Percentiles rank a stretch among this genome's conserved stretches.
These are phyloP conservation scores for Ethmia dodecea DNA, from an alignment of 2,888 invertebrate species.

Conservation along the genomic window DNA sequence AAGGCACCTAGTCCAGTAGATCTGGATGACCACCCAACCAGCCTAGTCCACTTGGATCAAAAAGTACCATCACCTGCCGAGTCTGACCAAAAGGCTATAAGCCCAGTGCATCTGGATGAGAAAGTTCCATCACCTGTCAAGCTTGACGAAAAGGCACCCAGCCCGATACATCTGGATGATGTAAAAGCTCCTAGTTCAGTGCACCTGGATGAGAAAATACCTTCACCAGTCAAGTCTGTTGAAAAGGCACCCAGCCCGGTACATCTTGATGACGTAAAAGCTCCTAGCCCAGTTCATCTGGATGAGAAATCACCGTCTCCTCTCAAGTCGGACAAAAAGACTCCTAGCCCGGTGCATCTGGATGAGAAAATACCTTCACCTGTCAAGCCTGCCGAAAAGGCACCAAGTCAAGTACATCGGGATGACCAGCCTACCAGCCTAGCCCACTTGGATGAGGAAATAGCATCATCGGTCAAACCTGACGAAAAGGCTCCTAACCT, in stretches of 20 bases:
- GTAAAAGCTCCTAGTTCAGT: slow-evolving; percentile 11
- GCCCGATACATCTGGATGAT: slow-evolving; percentile 6
- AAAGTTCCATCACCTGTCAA: slow-evolving; percentile 7
- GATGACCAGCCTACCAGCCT: slow-evolving; percentile 13
- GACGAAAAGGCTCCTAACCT: background rate
- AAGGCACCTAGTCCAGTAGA: slow-evolving; percentile 7
- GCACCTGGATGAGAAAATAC: slow-evolving; percentile 11
- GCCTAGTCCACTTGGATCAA: slow-evolving; percentile 8
- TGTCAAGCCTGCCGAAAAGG: slow-evolving; percentile 5
- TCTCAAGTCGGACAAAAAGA: slow-evolving; percentile 2
- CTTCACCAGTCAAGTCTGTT: background rate
- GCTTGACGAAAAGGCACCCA: slow-evolving; percentile 6
- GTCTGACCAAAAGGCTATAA: slow-evolving; percentile 10
- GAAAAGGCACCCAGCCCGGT: background rate
- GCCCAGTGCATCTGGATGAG: slow-evolving; percentile 2
- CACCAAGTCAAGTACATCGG: slow-evolving; percentile 2
- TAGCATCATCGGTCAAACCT: background rate
- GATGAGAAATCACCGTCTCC: background rate
- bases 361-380: slow-evolving; percentile 8
- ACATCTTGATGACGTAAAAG: background rate
- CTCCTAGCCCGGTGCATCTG: slow-evolving; percentile 6
- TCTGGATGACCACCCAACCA: slow-evolving; percentile 11
- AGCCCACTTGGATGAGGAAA: slow-evolving; percentile 10
- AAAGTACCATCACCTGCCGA: slow-evolving; percentile 3
- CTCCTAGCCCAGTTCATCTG: background rate